Evolutionary conservation across 2,113 vertebrate genomes (phyloP).

Genomic region (Sapajus apella): DNA sequence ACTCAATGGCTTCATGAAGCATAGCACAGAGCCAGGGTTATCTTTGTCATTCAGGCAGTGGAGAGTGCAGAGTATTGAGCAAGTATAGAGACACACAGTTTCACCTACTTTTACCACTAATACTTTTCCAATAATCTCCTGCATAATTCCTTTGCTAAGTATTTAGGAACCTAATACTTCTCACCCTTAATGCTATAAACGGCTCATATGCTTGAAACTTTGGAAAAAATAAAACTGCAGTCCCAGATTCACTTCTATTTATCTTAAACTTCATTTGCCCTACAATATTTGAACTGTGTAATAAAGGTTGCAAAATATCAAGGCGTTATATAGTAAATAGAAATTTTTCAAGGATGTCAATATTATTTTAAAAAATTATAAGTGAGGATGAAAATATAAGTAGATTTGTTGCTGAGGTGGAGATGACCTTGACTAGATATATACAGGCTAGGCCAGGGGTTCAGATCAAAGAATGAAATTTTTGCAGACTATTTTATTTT

Average conservation of each 20-base stretch:
- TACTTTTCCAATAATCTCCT: conserved; percentile 33
- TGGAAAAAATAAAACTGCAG: background rate
- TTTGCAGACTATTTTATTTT: background rate
- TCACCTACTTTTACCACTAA: conserved; percentile 1
- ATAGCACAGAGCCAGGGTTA: background rate
- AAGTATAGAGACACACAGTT: background rate
- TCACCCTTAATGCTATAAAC: background rate
- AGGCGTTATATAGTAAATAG: background rate
- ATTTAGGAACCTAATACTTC: background rate
- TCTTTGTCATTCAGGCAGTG: background rate
- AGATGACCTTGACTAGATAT: background rate
- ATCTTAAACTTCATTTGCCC: background rate
- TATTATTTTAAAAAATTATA: background rate
- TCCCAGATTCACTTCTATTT: background rate
- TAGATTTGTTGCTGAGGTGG: background rate
- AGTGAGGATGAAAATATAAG: background rate
- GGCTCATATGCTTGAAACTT: background rate
- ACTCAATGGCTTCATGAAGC: background rate
- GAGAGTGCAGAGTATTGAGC: background rate
- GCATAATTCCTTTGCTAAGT: conserved; percentile 31
- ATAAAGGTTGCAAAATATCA: background rate
- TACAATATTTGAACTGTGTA: background rate
- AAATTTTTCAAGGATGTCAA: background rate
- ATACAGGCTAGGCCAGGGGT: background rate
- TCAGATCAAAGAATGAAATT: background rate